These are phyloP conservation scores for Indicator maculatus DNA, from an alignment of 2,113 vertebrate genomes.

Conservation along the genomic window DNA sequence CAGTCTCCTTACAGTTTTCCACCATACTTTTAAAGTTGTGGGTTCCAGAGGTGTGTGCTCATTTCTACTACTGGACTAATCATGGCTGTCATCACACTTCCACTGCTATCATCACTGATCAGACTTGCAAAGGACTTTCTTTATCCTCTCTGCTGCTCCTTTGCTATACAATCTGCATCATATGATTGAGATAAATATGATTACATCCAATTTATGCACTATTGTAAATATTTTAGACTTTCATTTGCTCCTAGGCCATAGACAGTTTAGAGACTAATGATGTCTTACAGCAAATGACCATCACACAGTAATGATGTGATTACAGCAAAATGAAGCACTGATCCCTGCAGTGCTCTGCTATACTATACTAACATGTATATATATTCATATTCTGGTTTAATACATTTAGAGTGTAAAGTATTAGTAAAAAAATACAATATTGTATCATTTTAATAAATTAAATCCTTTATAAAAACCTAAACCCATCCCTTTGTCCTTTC, in stretches of 20 bases:
- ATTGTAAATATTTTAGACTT: background rate
- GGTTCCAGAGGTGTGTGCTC: background rate
- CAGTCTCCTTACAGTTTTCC: background rate
- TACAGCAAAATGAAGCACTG: background rate
- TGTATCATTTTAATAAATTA: background rate
- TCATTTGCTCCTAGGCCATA: background rate
- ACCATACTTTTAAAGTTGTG: background rate
- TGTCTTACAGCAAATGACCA: too few relatives aligned
- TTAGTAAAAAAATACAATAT: background rate
- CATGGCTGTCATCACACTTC: background rate
- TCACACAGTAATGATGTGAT: too few relatives aligned
- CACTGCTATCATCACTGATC: background rate
- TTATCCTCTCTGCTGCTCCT: background rate
- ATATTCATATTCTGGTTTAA: background rate
- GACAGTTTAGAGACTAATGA: background rate
- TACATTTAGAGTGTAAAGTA: background rate
- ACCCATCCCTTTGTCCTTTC: background rate
- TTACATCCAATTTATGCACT: background rate
- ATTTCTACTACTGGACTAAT: background rate
- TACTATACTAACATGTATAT: too few relatives aligned
- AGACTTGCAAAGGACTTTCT: background rate
- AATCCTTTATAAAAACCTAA: background rate
- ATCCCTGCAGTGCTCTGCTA: fast-evolving
- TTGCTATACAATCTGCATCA: background rate
- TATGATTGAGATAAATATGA: background rate